Conservation (phyloP, 2,113 vertebrate genomes). For the Clarias macrocephalus region DNA sequence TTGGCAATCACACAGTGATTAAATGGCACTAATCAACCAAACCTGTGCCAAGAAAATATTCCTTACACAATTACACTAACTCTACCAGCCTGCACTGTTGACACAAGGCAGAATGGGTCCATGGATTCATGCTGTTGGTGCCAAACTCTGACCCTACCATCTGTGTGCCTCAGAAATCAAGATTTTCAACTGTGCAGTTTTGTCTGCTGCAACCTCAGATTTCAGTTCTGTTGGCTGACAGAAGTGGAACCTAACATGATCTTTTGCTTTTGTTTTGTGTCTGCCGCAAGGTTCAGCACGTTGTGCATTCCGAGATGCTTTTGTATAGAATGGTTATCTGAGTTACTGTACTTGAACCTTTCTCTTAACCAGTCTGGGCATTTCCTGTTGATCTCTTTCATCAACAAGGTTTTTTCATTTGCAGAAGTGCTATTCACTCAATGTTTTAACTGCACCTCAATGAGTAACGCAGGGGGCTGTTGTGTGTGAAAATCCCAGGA, state of each 20-base stretch:
- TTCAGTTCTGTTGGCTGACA: not conserved
- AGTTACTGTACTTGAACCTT: not conserved
- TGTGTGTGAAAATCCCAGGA: not conserved
- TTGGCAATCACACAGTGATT: not conserved
- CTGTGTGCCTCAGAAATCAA: not conserved
- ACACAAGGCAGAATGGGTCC: not conserved
- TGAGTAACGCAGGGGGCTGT: not conserved
- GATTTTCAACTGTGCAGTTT: not conserved
- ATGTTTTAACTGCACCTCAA: not conserved
- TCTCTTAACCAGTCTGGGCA: not conserved
- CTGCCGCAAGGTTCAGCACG: not conserved
- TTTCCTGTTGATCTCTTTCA: not conserved
- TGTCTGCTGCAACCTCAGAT: not conserved
- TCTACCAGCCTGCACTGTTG: not conserved
- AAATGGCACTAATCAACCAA: not conserved
- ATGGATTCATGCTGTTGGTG: not conserved
- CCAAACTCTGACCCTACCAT: not conserved
- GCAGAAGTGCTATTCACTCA: not conserved
- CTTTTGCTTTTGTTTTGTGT: not conserved
- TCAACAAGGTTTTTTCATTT: not conserved
- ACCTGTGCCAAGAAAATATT: not conserved
- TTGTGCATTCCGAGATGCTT: not conserved
- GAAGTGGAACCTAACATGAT: not conserved
- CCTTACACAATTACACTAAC: not conserved
- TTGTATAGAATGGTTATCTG: not conserved